These are phyloP conservation scores for Leptoteleia sp. DNA, from an alignment of 1,140 invertebrate species.

Conservation along the genomic window DNA sequence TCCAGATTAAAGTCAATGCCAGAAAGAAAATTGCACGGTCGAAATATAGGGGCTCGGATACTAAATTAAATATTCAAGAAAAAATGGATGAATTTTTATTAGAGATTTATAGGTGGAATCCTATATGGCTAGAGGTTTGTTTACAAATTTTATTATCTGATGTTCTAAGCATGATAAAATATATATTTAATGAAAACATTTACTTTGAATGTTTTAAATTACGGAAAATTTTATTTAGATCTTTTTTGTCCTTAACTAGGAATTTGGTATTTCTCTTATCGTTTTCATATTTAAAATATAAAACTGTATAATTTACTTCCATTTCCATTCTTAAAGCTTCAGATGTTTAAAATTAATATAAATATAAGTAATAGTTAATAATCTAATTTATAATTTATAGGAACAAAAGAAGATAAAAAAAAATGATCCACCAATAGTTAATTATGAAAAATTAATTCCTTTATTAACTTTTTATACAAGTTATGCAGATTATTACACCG, in stretches of 20 bases:
- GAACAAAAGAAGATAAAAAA: conserved; percentile 61
- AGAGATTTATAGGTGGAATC: conserved; percentile 71
- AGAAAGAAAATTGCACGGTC: background rate
- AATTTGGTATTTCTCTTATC: no score
- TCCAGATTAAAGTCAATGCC: conserved; percentile 15
- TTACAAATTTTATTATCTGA: no score
- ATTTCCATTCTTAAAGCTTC: no score
- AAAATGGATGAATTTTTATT: conserved; percentile 68
- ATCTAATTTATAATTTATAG: conserved; percentile 2
- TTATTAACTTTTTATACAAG: conserved; percentile 64
- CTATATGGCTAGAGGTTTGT: conserved; percentile 69
- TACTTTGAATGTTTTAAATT: no score
- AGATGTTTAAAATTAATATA: background rate
- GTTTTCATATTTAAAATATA: no score
- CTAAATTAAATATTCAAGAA: conserved; percentile 16
- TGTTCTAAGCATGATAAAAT: no score
- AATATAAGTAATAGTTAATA: no score
- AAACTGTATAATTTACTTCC: no score
- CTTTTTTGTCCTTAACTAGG: no score
- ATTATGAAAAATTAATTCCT: conserved; percentile 27
- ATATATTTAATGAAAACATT: no score
- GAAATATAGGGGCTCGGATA: background rate
- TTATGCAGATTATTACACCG: conserved; percentile 70
- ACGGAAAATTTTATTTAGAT: no score
- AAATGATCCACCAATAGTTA: conserved; percentile 63